Base-by-base conservation (phyloP, 2,797 vertebrate species). In the Halcyon badia region DNA sequence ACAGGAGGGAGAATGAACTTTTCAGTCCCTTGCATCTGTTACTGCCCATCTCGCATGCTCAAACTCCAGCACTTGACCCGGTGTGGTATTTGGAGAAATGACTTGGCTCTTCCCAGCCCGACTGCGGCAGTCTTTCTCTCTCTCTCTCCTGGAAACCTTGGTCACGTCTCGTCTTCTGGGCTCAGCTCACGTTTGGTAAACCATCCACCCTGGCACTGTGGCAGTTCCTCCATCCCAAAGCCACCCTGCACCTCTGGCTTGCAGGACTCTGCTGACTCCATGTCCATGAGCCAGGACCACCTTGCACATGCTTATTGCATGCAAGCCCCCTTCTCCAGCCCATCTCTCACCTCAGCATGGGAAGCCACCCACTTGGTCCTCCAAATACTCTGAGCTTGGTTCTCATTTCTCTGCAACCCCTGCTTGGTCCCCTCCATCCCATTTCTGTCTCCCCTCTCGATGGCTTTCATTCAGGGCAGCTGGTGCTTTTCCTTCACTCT, bases 371-470 rank as follows among this genome's bases (percentile, higher is more conserved):
- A 68, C 33, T 31, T n/a, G 20, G 30, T 70, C 28, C 28, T 88
- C 13, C 51, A 58, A 48, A 79, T 54, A 3, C 2, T 4, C 21
- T 1, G 0, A 20, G 31, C 20, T 24, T 52, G 10, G 19, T 35
- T n/a, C 14, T 66, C 16, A 9, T 5, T 68, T 41, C 42, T 81
- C 72, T 78, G 68, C 15, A 9, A 58, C 26, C 37, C 22, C 33
- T 82, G 33, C 52, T 83, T 54, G 24, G 18, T 75, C 10, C 22
- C 21, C 30, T 57, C 52, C 19, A 33, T 13, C 41, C n/a, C 31
- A 15, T 35, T 69, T 52, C 81, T 4, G 2, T 56, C 25, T 94
- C 17, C 35, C 41, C 3, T 2, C 69, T 71, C 14, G 4, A 39
- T 25, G 31, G 28, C 39, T 85, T 92, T 70, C 12, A 2, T 33